Conservation (phyloP, 1,140 invertebrate species). For the Lordiphosa stackelbergi region DNA sequence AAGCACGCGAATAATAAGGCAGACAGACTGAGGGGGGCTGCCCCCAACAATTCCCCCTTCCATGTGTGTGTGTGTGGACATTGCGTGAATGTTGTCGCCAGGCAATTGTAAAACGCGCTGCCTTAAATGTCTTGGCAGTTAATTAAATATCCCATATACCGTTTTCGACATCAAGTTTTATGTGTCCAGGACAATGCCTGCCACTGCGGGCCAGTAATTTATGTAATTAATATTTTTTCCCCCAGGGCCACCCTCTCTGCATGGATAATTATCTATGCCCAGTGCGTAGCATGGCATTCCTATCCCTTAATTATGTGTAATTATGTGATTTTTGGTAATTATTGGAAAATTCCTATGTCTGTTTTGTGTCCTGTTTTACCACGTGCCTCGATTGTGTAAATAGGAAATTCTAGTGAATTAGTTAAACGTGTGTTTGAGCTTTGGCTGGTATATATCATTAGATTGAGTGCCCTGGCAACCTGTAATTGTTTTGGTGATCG, state of each 20-base stretch:
- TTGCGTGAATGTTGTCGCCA: constrained; percentile 56
- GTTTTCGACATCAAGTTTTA: constrained; percentile 24
- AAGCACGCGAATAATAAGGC: constrained; percentile 60
- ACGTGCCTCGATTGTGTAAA: constrained; percentile 55
- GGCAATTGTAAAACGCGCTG: constrained; percentile 60
- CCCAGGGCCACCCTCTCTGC: constrained; percentile 2
- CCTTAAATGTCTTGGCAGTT: constrained; percentile 69
- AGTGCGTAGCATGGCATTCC: constrained; percentile 32
- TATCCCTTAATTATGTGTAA: constrained; percentile 60
- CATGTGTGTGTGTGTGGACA: constrained; percentile 13
- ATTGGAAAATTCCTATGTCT: constrained; percentile 59
- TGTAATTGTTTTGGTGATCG: constrained; percentile 6
- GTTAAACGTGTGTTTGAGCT: constrained; percentile 34
- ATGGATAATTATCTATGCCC: constrained; percentile 48
- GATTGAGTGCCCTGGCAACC: constrained; percentile 58
- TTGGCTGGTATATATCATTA: constrained; percentile 38
- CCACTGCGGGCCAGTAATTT: constrained; percentile 29
- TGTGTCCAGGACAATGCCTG: constrained; percentile 30
- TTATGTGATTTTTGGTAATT: constrained; percentile 73
- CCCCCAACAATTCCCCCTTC: background rate
- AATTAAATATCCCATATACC: constrained; percentile 66
- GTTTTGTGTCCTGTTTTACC: constrained; percentile 24
- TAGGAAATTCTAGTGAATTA: constrained; percentile 57
- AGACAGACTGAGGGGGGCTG: constrained; percentile 12
- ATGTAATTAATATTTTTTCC: constrained; percentile 55